Base-by-base conservation (phyloP, 2,888 invertebrate species). In the Epinotia demarniana region DNA sequence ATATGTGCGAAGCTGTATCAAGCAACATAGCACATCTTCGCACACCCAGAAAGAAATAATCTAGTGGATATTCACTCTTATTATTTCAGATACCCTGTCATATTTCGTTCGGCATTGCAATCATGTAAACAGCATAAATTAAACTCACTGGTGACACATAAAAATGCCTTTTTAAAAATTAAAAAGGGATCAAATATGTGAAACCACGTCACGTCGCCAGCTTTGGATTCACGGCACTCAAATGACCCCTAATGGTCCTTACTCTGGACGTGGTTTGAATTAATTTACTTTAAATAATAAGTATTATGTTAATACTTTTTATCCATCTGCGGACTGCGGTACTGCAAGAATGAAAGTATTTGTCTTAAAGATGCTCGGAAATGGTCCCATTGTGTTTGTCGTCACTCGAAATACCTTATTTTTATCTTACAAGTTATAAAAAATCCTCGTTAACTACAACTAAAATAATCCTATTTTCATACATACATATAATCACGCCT, bases 221-320 rank as follows among this genome's bases (percentile, higher is more conserved):
- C 70, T 39, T 58, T 63, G 16, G 70, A 60, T 58, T 60, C 60
- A 19, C 23, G 64, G 27, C 60, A 71, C 75, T 66, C 70, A 75
- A 70, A 71, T 71, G 75, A 75, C 75, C 70, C 70, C 70, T 75
- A 75, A 75, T 74, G 63, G 57, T 71, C 70, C 64, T 75, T 64
- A 33, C 49, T 60, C 39, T 23, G 70, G 23, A 60, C 75, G 75
- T 60, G 75, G 60, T 3, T 43, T 12, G 75, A 75, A 75, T 75
- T 53, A 18, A 60, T 75, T 55, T 55, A 66, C 27, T 60, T 71
- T 53, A 63, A 69, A 70, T 69, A 75, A 66, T 75, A 64, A 58
- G 63, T 53, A 58, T 53, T 70, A 60, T 66, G 39, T 63, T 74
- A 33, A 69, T 69, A 69, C 63, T 67, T 49, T 61, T 23, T 58